These are phyloP conservation scores for Acronicta leporina DNA, from an alignment of 2,888 invertebrate genomes.

Conservation along the genomic window DNA sequence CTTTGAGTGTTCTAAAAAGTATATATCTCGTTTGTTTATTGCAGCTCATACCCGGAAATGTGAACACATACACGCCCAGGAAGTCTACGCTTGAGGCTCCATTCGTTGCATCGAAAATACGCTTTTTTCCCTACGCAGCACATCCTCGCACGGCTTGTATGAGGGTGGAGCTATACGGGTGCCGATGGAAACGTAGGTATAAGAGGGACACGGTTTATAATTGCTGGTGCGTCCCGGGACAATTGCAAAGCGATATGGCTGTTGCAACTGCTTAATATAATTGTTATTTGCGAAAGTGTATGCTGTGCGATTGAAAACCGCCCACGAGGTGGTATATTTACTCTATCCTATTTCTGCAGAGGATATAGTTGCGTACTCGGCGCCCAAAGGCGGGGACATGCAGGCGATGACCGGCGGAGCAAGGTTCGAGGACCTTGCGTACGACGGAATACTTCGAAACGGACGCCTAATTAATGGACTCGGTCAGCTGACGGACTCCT, in stretches of 20 bases:
- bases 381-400: slow-evolving; percentile 90
- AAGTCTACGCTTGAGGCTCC: slow-evolving; percentile 93
- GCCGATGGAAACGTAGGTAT: slow-evolving; percentile 89
- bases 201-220: slow-evolving; percentile 57
- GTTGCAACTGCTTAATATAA: slow-evolving; percentile 55
- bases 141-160: slow-evolving; percentile 97
- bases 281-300: slow-evolving; percentile 36
- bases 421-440: slow-evolving; percentile 93
- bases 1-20: slow-evolving; percentile 5
- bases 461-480: slow-evolving; percentile 91
- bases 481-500: slow-evolving; percentile 95
- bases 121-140: slow-evolving; percentile 96
- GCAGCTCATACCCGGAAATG: slow-evolving; percentile 93
- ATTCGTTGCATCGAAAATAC: slow-evolving; percentile 95
- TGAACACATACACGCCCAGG: slow-evolving; percentile 92
- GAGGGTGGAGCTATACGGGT: slow-evolving; percentile 97
- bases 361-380: slow-evolving; percentile 91
- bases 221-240: slow-evolving; percentile 77
- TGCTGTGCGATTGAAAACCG: slow-evolving; percentile 65
- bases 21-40: slow-evolving; percentile 60
- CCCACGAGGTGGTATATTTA: slow-evolving; percentile 71
- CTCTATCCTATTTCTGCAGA: slow-evolving; percentile 84
- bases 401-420: slow-evolving; percentile 91
- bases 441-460: slow-evolving; percentile 91
- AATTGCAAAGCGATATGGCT: slow-evolving; percentile 64